phyloP scores from a whole-genome alignment of 2,888 invertebrate genomes.

The Norana najaformis region DNA sequence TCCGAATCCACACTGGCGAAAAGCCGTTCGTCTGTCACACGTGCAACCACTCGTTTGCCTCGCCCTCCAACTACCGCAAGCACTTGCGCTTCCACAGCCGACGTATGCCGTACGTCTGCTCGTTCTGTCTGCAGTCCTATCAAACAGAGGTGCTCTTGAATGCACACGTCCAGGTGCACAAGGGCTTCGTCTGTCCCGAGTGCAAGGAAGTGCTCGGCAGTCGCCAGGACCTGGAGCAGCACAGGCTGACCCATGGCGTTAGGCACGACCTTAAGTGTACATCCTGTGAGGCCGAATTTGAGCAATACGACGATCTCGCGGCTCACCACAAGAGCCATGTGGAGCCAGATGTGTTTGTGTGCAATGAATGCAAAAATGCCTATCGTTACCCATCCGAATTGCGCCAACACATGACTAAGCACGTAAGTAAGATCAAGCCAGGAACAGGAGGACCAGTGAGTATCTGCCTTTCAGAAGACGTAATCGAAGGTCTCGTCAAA shows the following conservation, averaged over 20 bases:
- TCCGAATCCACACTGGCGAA: conserved; percentile 31
- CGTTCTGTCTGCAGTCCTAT: conserved; percentile 35
- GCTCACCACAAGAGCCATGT: neutral
- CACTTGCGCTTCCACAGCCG: conserved; percentile 33
- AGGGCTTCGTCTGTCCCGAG: conserved; percentile 28
- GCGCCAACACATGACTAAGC: conserved; percentile 20
- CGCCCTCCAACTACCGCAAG: conserved; percentile 30
- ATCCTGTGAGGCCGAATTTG: neutral
- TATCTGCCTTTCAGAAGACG: neutral
- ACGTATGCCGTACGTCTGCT: conserved; percentile 33
- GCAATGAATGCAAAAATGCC: neutral
- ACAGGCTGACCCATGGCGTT: neutral
- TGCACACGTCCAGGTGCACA: conserved; percentile 33
- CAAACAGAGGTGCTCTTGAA: conserved; percentile 32
- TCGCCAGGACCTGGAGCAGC: conserved; percentile 6
- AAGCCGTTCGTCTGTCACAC: conserved; percentile 29
- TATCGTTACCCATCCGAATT: conserved; percentile 1
- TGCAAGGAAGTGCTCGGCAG: neutral
- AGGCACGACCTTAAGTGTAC: conserved; percentile 8
- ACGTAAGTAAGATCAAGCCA: neutral
- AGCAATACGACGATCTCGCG: neutral
- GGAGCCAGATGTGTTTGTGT: conserved; percentile 1
- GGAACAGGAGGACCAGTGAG: neutral
- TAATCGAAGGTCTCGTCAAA: conserved; percentile 7
- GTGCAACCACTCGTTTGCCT: conserved; percentile 36